phyloP scores from a whole-genome alignment of 1,140 invertebrate species.

The Cherax quadricarinatus region DNA sequence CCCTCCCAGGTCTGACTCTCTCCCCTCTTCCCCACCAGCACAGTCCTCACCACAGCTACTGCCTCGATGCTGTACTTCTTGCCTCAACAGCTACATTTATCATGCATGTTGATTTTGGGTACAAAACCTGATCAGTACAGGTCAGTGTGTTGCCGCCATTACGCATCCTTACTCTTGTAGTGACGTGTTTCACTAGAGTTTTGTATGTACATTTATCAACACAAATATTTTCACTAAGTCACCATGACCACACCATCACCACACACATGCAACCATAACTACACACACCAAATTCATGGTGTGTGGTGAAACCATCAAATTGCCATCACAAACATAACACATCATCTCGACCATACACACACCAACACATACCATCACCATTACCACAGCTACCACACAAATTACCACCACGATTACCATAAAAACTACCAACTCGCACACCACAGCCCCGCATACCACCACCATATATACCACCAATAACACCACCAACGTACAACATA shows the following conservation, averaged over 20 bases:
- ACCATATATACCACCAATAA: not conserved
- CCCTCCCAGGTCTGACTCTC: constrained; percentile 25
- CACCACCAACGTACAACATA: not conserved
- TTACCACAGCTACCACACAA: not conserved
- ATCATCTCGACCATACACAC: not conserved
- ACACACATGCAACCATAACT: not conserved
- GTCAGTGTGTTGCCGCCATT: too few species aligned
- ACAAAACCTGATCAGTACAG: too few species aligned
- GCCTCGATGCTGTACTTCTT: not conserved
- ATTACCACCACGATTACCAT: not conserved
- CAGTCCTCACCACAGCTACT: too few species aligned
- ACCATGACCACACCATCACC: not conserved
- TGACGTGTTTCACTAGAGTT: too few species aligned
- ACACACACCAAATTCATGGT: not conserved
- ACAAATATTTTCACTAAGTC: not conserved
- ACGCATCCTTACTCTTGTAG: too few species aligned
- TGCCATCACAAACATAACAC: not conserved
- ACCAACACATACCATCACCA: not conserved
- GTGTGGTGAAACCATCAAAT: too few species aligned
- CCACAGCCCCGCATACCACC: not conserved
- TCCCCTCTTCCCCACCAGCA: not conserved
- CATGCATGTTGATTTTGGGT: too few species aligned
- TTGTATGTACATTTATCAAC: too few species aligned
- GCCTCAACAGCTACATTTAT: not conserved
- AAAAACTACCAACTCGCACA: not conserved